These are phyloP conservation scores for Trichogramma evanescens DNA, from an alignment of 2,888 invertebrate genomes.

Conservation along the genomic window DNA sequence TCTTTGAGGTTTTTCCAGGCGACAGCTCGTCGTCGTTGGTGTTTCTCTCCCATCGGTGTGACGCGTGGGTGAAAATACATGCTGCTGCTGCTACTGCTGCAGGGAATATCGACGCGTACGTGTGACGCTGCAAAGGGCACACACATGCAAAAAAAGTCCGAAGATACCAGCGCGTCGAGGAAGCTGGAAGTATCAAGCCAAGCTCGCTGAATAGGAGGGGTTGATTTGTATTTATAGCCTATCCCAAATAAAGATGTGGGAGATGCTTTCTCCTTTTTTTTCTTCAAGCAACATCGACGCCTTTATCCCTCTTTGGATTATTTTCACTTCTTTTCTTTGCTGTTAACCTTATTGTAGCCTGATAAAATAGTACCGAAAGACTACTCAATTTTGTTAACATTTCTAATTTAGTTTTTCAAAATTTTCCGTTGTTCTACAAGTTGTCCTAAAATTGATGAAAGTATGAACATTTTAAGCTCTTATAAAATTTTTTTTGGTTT, in stretches of 20 bases:
- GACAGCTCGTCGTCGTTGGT: neutral
- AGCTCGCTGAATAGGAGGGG: slow-evolving; percentile 19
- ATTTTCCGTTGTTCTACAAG: too few species aligned
- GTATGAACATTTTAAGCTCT: too few species aligned
- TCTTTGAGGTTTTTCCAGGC: too few species aligned
- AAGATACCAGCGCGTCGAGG: slow-evolving; percentile 3
- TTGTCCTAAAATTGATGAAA: too few species aligned
- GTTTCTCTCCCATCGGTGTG: neutral
- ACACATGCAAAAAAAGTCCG: too few species aligned
- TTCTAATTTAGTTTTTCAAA: too few species aligned
- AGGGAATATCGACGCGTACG: slow-evolving; percentile 6
- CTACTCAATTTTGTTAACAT: too few species aligned
- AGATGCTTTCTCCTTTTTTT: slow-evolving; percentile 5
- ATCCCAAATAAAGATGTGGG: slow-evolving; percentile 24
- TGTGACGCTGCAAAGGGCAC: slow-evolving; percentile 22
- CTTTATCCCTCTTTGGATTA: neutral
- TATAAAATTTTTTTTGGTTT: too few species aligned
- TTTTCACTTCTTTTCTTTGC: neutral
- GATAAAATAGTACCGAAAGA: too few species aligned
- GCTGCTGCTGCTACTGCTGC: neutral
- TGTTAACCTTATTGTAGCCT: too few species aligned
- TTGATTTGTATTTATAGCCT: slow-evolving; percentile 25
- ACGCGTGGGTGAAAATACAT: slow-evolving; percentile 7
- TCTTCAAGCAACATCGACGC: neutral
- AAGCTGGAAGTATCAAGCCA: slow-evolving; percentile 23